Base-by-base conservation (phyloP, 2,888 invertebrate genomes). In the Aphodius sticticus region DNA sequence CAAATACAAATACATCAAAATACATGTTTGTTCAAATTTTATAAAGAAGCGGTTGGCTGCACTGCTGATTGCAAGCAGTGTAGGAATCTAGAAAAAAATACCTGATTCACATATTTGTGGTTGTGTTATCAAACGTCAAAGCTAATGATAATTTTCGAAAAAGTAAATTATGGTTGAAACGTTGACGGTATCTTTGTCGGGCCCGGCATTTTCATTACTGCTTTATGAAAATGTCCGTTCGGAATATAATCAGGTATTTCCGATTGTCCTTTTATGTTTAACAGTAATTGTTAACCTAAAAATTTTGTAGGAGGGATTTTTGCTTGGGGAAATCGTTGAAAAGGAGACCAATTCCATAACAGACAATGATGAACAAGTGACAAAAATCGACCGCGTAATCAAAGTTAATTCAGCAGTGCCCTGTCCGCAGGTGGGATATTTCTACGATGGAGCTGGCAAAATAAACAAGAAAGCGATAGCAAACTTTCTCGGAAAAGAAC, bases 341-440 rank as follows among this genome's bases (percentile, higher is more conserved):
- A 92, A 92, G 88, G 91, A 93, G 84, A 93, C 92, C 6, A 93
- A 92, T 87, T 93, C 93, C 79, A 93, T 94, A 86, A 94, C 94
- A 5, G 94, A 94, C 86, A 91, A 92, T 15, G 93, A 94, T 81
- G 93, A 92, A 84, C 91, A 92, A 84, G 91, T 93, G 78, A 91
- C 93, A 76, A 91, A 92, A 53, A 88, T 92, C 79, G 92, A 92
- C 83, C 92, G 91, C 82, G 91, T 92, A 84, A 93, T 94, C 79
- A 91, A 92, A 84, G 90, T 94, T 81, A 91, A 91, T 85, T 92
- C 92, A 14, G 90, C 93, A 37, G 86, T 94, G 76, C 92, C 93
- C 0, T 90, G 92, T 81, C 92, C 93, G 5, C 89, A 90, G 14
- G 88, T 90, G 0, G 91, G 92, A 75, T 87, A 92, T 82, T 92